Evolutionary conservation across 2,113 vertebrate species (phyloP).

Genomic region (Lepus americanus): DNA sequence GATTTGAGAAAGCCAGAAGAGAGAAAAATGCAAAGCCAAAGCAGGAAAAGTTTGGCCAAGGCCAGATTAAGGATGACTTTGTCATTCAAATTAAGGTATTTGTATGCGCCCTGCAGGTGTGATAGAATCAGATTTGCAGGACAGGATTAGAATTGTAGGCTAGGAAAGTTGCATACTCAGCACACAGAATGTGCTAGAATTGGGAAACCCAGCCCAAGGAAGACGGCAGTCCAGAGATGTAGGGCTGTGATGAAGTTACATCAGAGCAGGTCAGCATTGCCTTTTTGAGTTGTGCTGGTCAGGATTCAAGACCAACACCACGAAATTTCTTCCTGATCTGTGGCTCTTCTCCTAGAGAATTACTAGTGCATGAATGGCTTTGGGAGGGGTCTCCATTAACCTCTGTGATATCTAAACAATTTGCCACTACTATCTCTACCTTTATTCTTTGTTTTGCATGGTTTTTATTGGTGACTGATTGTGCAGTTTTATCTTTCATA

Average conservation of each 20-base stretch:
- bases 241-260: too few relatives aligned
- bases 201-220: neutral
- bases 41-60: neutral
- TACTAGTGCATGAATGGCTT: too few relatives aligned
- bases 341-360: neutral
- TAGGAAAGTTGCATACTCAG: neutral
- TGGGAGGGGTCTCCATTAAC: neutral
- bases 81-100: neutral
- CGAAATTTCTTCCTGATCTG: neutral
- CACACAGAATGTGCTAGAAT: neutral
- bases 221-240: neutral
- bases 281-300: neutral
- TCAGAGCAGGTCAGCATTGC: neutral
- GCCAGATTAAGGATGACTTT: neutral
- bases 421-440: neutral
- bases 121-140: neutral
- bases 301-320: neutral
- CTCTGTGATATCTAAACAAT: neutral
- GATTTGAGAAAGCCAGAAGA: too few relatives aligned
- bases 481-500: neutral
- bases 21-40: neutral
- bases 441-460: neutral
- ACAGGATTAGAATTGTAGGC: neutral
- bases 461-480: neutral
- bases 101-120: neutral